phyloP scores from a whole-genome alignment of 2,888 invertebrate genomes.

The Apomyelois bistriatella region DNA sequence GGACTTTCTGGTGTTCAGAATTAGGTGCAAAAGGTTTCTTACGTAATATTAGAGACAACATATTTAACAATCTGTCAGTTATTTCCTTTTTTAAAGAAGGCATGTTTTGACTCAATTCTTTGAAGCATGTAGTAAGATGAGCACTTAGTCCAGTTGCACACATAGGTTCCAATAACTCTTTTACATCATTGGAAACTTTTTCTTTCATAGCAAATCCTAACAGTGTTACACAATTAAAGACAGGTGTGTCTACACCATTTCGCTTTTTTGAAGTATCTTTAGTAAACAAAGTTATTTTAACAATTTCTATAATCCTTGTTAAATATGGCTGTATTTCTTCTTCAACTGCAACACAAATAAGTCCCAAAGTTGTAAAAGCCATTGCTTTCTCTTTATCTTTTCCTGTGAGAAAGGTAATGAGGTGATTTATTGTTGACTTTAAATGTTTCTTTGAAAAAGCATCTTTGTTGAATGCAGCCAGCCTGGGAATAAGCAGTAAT shows the following conservation, averaged over 20 bases:
- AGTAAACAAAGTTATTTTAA: slow-evolving; percentile 86
- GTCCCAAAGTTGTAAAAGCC: slow-evolving; percentile 95
- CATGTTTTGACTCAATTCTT: slow-evolving; percentile 93
- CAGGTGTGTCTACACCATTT: slow-evolving; percentile 87
- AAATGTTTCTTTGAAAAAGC: slow-evolving; percentile 88
- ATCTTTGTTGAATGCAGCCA: slow-evolving; percentile 94
- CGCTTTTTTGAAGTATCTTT: slow-evolving; percentile 89
- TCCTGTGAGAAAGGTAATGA: slow-evolving; percentile 87
- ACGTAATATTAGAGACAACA: slow-evolving; percentile 94
- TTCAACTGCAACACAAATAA: slow-evolving; percentile 93
- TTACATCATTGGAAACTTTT: slow-evolving; percentile 87
- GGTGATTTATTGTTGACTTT: slow-evolving; percentile 86
- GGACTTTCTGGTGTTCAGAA: slow-evolving; percentile 67
- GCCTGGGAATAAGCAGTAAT: slow-evolving; percentile 91
- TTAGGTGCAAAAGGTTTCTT: slow-evolving; percentile 87
- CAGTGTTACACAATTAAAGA: slow-evolving; percentile 97
- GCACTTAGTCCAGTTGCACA: slow-evolving; percentile 94
- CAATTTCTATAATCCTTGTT: slow-evolving; percentile 90
- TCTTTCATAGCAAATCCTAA: slow-evolving; percentile 93
- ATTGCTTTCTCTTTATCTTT: slow-evolving; percentile 92
- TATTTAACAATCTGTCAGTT: slow-evolving; percentile 93
- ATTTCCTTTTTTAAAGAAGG: slow-evolving; percentile 94
- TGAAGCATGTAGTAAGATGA: slow-evolving; percentile 93
- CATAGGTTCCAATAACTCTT: slow-evolving; percentile 93
- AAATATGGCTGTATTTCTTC: slow-evolving; percentile 89